phyloP scores from a whole-genome alignment of 2,888 invertebrate species.

The Sturmia bella region DNA sequence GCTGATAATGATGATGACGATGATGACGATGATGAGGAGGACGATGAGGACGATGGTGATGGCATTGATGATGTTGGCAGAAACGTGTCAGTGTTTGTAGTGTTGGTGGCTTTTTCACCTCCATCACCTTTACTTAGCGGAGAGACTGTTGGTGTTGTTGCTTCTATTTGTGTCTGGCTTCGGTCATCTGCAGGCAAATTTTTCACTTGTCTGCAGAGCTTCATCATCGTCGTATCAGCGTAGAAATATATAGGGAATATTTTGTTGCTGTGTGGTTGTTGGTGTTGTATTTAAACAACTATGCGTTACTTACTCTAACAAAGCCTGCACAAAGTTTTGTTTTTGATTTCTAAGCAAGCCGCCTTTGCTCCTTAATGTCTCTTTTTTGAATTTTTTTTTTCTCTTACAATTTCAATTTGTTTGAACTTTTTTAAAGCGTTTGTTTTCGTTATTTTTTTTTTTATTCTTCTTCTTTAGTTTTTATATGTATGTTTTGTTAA shows the following conservation, averaged over 20 bases:
- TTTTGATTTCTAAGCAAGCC: slow-evolving; percentile 51
- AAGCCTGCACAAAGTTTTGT: slow-evolving; percentile 26
- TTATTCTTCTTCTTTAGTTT: slow-evolving; percentile 30
- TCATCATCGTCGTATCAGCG: slow-evolving; percentile 70
- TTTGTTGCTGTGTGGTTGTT: too few species aligned
- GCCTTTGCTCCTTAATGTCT: slow-evolving; percentile 57
- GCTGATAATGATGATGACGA: slow-evolving; percentile 39
- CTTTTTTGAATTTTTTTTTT: slow-evolving; percentile 35
- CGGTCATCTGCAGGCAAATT: slow-evolving; percentile 72
- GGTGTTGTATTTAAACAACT: slow-evolving; percentile 54
- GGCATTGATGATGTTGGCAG: slow-evolving; percentile 27
- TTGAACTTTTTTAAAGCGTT: background rate
- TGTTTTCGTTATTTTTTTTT: slow-evolving; percentile 34
- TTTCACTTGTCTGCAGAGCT: slow-evolving; percentile 71
- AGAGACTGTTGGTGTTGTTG: slow-evolving; percentile 40
- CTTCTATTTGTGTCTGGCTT: slow-evolving; percentile 61
- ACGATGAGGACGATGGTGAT: slow-evolving; percentile 34
- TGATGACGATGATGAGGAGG: slow-evolving; percentile 42
- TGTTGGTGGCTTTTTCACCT: slow-evolving; percentile 66
- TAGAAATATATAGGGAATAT: slow-evolving; percentile 28
- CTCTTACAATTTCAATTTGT: slow-evolving; percentile 65
- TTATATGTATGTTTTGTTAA: slow-evolving; percentile 58
- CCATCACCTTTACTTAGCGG: slow-evolving; percentile 58
- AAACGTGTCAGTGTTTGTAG: slow-evolving; percentile 10
- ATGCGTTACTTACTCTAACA: slow-evolving; percentile 64